Base-by-base conservation (phyloP, 2,797 vertebrate species). In the Parauchenoglanis punctatus region DNA sequence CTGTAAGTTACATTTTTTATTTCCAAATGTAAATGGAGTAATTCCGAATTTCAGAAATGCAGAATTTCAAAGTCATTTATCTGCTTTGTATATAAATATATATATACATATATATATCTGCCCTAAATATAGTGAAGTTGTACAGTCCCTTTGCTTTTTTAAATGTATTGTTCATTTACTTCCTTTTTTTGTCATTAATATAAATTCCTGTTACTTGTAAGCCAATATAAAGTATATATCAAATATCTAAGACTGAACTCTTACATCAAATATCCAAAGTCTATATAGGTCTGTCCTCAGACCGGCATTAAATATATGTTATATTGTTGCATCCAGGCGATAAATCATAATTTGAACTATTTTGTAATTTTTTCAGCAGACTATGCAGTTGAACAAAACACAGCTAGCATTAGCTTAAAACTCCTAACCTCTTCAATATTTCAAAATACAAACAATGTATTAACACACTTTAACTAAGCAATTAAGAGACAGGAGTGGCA, bases 401-500 rank as follows among this genome's bases (percentile, higher is more conserved):
- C 35, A 25, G 31, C n/a, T 11, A 89, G n/a, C n/a, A 61, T 63
- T 52, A 83, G 4, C 44, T 28, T 31, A 72, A 86, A 84, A 83
- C 61, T n/a, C 68, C 2, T 28, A 46, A 44, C 23, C 7, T 58
- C 81, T 92, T 83, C 35, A 93, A 94, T 94, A 93, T 93, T 93
- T 93, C 84, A 89, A 78, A 85, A 81, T 88, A 85, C 58, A 77
- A 35, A 49, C 58, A 63, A 76, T 76, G 35, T 59, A 85, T 87
- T 87, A 87, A 85, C 75, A 78, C 63, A 87, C 75, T 88, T 90
- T 91, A 89, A 87, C 88, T 87, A 90, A 92, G 91, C 90, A 93
- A 91, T 92, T 93, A 92, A 89, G 82, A 76, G 86, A 84, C 87
- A 90, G 92, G 92, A 89, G 92, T 93, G 93, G 91, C 92, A 93